Conservation (phyloP, 2,888 invertebrate genomes). For the Scaptomyza parva region DNA sequence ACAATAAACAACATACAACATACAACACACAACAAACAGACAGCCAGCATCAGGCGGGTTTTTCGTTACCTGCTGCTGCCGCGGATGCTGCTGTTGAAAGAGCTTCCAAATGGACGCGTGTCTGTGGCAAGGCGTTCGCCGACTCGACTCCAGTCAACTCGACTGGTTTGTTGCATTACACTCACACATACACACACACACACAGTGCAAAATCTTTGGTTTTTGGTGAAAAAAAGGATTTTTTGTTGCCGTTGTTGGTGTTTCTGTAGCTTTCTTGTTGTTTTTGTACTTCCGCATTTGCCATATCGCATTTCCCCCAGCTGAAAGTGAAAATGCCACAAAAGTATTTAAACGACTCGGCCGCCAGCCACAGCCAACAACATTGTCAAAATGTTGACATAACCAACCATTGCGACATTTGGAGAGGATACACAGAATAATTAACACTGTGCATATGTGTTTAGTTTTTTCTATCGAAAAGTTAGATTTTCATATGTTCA, state of each 20-base stretch:
- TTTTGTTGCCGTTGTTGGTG: slow-evolving; percentile 40
- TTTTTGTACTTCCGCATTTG: slow-evolving; percentile 75
- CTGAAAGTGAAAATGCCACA: slow-evolving; percentile 69
- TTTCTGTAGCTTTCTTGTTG: slow-evolving; percentile 63
- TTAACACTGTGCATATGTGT: neutral
- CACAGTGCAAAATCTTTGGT: slow-evolving; percentile 37
- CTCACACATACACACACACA: neutral
- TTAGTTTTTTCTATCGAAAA: neutral
- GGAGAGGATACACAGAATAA: slow-evolving; percentile 4
- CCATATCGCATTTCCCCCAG: slow-evolving; percentile 55
- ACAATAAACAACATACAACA: neutral
- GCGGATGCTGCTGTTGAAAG: slow-evolving; percentile 14
- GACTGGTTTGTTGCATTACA: slow-evolving; percentile 46
- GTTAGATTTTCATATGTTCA: neutral
- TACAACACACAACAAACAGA: too few relatives aligned
- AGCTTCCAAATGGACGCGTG: slow-evolving; percentile 54
- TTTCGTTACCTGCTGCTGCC: slow-evolving; percentile 39
- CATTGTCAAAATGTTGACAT: slow-evolving; percentile 59
- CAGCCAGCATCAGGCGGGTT: slow-evolving; percentile 37
- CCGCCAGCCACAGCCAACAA: slow-evolving; percentile 6
- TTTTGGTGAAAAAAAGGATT: slow-evolving; percentile 69
- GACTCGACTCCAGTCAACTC: slow-evolving; percentile 49
- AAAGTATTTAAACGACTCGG: slow-evolving; percentile 40
- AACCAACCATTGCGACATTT: slow-evolving; percentile 37
- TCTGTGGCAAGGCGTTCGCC: slow-evolving; percentile 19